Conservation (phyloP, 2,797 vertebrate genomes). For the Cheirogaleus major region DNA sequence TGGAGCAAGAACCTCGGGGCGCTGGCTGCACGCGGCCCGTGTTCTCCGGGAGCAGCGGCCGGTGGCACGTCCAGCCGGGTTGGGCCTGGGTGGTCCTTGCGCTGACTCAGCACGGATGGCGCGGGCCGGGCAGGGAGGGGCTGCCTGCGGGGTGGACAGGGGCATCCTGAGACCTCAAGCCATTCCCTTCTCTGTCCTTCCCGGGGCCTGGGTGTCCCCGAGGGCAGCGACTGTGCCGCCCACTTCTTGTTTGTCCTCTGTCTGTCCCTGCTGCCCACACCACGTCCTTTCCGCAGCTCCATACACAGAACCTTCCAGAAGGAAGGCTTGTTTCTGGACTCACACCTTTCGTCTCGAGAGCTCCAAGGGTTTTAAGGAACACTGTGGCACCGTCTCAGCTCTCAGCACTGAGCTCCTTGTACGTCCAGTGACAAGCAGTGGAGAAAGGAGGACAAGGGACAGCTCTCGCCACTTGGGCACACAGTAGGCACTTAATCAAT, state of each 20-base stretch:
- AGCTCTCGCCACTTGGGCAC: background rate
- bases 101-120: accelerated
- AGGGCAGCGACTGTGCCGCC: background rate
- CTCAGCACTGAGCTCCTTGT: background rate
- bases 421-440: accelerated
- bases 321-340: background rate
- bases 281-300: background rate
- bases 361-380: background rate
- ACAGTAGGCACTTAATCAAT: background rate
- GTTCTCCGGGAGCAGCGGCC: accelerated
- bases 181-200: no score
- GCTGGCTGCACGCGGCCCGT: accelerated
- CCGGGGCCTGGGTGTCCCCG: background rate
- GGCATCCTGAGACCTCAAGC: background rate
- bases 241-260: background rate
- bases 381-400: accelerated
- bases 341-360: background rate
- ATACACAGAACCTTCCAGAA: background rate
- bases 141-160: background rate
- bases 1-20: background rate
- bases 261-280: background rate
- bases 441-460: accelerated
- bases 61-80: accelerated
- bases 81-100: background rate
- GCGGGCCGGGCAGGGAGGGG: accelerated